Evolutionary conservation across 1,140 invertebrate species (phyloP).

Genomic region (Gryon sp.): DNA sequence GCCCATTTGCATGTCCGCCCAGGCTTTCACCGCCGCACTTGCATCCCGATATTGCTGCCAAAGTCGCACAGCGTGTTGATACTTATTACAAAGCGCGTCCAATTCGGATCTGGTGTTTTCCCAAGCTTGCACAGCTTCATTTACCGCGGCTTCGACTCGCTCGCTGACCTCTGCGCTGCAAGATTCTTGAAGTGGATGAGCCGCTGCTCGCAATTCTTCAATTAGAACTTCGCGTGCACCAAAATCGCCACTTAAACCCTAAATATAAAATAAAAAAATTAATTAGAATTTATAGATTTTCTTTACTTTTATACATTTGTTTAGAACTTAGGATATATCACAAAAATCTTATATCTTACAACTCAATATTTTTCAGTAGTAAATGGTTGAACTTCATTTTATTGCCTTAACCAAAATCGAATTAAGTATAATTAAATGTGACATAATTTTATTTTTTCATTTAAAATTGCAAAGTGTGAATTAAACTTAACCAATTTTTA

Average conservation of each 20-base stretch:
- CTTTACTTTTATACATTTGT: too few relatives aligned
- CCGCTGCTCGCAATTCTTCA: conserved; percentile 83
- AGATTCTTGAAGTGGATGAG: conserved; percentile 84
- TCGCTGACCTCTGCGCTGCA: conserved; percentile 85
- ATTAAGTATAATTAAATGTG: too few relatives aligned
- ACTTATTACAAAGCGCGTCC: conserved; percentile 85
- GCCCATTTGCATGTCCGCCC: conserved; percentile 86
- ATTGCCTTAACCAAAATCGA: too few relatives aligned
- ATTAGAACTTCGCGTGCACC: conserved; percentile 85
- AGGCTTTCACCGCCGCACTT: conserved; percentile 85
- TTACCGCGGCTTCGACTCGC: conserved; percentile 85
- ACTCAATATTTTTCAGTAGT: too few relatives aligned
- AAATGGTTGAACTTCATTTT: too few relatives aligned
- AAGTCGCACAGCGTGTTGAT: conserved; percentile 86
- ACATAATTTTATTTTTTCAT: too few relatives aligned
- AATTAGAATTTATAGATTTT: not conserved
- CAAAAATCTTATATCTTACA: too few relatives aligned
- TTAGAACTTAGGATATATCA: too few relatives aligned
- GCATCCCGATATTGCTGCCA: conserved; percentile 89
- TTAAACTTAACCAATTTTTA: too few relatives aligned
- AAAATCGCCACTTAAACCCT: conserved; percentile 84
- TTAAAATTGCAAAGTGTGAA: too few relatives aligned
- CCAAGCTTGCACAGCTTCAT: conserved; percentile 87
- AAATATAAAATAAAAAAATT: conserved; percentile 36
- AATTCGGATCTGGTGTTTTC: conserved; percentile 86